phyloP scores from a whole-genome alignment of 2,888 invertebrate species.

The Nipponacmea schrenckii region DNA sequence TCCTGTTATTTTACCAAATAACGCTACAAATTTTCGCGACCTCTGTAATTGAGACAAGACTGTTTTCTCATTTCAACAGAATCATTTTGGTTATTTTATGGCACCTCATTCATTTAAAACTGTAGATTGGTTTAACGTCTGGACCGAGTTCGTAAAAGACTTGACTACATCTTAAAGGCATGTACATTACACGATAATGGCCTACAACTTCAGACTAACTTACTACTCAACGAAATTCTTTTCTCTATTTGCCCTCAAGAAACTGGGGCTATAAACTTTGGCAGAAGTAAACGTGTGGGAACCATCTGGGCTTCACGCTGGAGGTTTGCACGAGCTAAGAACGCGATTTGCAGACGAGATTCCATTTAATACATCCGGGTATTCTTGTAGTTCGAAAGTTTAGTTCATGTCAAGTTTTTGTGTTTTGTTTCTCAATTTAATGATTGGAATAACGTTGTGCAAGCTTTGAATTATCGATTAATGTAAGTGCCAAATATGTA shows the following conservation, averaged over 20 bases:
- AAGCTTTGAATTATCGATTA: not conserved
- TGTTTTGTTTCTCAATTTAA: not conserved
- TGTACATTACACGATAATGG: not conserved
- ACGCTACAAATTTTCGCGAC: not conserved
- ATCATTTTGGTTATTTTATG: not conserved
- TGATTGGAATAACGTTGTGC: not conserved
- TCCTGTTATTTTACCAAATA: not conserved
- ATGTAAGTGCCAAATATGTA: not conserved
- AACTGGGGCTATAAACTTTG: slow-evolving; percentile 8
- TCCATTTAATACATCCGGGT: slow-evolving; percentile 2
- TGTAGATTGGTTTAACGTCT: not conserved
- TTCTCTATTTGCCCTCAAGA: slow-evolving; percentile 5
- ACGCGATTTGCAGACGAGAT: slow-evolving; percentile 7
- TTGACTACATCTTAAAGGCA: not conserved
- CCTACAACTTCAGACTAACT: not conserved
- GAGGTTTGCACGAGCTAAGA: slow-evolving; percentile 7
- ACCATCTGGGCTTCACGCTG: slow-evolving; percentile 5
- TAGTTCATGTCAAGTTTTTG: not conserved
- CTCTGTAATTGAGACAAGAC: not conserved
- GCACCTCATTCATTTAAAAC: slow-evolving; percentile 1
- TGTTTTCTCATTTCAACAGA: not conserved
- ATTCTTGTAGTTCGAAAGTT: not conserved
- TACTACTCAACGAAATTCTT: slow-evolving; percentile 4
- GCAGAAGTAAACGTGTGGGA: slow-evolving; percentile 8
- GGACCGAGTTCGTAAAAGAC: not conserved